Conservation (phyloP, 2,888 invertebrate genomes). For the Patella depressa region DNA sequence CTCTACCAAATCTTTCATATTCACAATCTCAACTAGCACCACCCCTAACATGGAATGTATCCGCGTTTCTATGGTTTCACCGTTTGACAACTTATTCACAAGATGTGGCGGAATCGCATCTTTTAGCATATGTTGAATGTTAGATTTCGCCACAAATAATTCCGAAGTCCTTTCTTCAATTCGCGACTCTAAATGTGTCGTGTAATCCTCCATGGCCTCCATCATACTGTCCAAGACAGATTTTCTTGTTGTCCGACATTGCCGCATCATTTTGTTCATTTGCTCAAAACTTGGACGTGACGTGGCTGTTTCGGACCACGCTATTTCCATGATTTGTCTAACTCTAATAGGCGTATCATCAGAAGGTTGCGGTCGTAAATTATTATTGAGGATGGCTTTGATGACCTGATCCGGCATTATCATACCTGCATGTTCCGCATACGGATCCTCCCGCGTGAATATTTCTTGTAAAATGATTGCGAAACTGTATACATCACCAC, state of each 20-base stretch:
- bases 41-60: slow-evolving; percentile 37
- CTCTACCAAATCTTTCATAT: slow-evolving; percentile 14
- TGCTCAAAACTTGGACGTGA: slow-evolving; percentile 55
- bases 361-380: slow-evolving; percentile 50
- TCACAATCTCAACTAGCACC: slow-evolving; percentile 30
- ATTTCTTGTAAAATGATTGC: slow-evolving; percentile 64
- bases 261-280: slow-evolving; percentile 51
- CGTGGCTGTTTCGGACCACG: slow-evolving; percentile 52
- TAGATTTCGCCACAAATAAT: slow-evolving; percentile 43
- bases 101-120: slow-evolving; percentile 57
- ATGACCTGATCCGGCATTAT: slow-evolving; percentile 50
- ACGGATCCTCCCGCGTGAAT: slow-evolving; percentile 60
- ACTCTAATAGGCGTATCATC: slow-evolving; percentile 46
- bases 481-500: slow-evolving; percentile 62
- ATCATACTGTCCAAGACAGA: slow-evolving; percentile 67
- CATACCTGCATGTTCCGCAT: slow-evolving; percentile 47
- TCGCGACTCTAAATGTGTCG: slow-evolving; percentile 58
- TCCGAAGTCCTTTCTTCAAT: slow-evolving; percentile 59
- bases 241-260: slow-evolving; percentile 51
- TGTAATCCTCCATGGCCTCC: slow-evolving; percentile 65
- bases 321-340: slow-evolving; percentile 51
- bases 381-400: slow-evolving; percentile 46
- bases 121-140: slow-evolving; percentile 54
- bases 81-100: slow-evolving; percentile 44
- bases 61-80: slow-evolving; percentile 43